Evolutionary conservation across 2,888 invertebrate species (phyloP).

Genomic region (Camptogramma bilineatum): DNA sequence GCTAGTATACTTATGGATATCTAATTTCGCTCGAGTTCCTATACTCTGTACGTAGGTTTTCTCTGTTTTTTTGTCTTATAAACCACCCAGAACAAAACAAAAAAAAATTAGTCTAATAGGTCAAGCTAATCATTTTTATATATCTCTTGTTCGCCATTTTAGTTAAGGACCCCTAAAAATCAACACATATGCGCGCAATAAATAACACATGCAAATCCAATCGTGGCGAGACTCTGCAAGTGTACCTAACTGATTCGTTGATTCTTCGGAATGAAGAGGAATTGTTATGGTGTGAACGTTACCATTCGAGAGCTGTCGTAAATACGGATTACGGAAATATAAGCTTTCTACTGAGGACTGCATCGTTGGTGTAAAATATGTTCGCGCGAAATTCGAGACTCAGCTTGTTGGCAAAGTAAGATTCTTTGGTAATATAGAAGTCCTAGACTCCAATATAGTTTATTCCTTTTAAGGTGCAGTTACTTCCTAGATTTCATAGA

Average conservation of each 20-base stretch:
- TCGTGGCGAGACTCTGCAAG: constrained; percentile 30
- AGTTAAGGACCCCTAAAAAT: background rate
- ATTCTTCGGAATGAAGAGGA: constrained; percentile 29
- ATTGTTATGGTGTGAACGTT: constrained; percentile 30
- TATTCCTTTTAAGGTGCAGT: no score
- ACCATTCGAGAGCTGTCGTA: constrained; percentile 20
- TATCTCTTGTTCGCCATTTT: background rate
- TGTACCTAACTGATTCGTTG: constrained; percentile 30
- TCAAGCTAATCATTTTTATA: no score
- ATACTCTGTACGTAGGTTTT: no score
- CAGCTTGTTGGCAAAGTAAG: background rate
- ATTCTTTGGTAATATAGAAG: no score
- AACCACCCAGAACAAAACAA: no score
- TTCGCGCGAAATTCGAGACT: no score
- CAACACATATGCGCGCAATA: constrained; percentile 18
- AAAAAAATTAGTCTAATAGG: no score
- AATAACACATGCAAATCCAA: constrained; percentile 26
- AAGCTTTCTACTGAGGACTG: background rate
- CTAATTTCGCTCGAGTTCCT: no score
- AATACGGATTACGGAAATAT: constrained; percentile 16
- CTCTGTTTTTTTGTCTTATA: no score
- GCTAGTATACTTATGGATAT: no score
- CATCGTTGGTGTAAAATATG: background rate
- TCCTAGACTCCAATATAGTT: no score
- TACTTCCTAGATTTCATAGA: no score